Percentiles rank a stretch among this genome's conserved stretches.
Conservation (phyloP, 2,797 vertebrate genomes). For the Takifugu rubripes region DNA sequence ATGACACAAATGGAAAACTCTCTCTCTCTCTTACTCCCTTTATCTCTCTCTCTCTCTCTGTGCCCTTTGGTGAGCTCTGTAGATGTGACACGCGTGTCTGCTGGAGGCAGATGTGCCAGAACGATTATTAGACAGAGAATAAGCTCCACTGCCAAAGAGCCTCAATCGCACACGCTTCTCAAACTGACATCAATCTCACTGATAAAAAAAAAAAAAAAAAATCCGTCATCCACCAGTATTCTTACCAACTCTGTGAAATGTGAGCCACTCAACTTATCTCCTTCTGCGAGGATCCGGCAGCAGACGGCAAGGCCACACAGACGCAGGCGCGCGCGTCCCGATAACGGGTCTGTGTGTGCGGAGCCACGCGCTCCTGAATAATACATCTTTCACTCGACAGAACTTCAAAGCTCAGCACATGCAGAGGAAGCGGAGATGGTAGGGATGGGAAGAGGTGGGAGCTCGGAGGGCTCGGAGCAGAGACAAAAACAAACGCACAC, state of each 20-base stretch:
- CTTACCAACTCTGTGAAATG: constrained; percentile 45
- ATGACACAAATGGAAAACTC: constrained; percentile 59
- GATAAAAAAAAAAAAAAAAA: constrained; percentile 18
- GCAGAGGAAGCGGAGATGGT: constrained; percentile 54
- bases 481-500: constrained; percentile 57
- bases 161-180: constrained; percentile 41
- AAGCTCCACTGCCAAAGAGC: constrained; percentile 50
- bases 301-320: constrained; percentile 25
- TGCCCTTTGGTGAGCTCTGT: constrained; percentile 49
- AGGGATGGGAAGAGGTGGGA: constrained; percentile 26
- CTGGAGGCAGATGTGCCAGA: constrained; percentile 68
- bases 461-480: constrained; percentile 32
- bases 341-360: constrained; percentile 19
- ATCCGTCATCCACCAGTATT: constrained; percentile 19
- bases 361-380: constrained; percentile 71
- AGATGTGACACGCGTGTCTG: constrained; percentile 71
- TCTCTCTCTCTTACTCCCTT: constrained; percentile 19
- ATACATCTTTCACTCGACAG: constrained; percentile 77
- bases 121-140: constrained; percentile 69
- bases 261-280: constrained; percentile 47
- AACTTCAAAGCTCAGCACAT: constrained; percentile 70
- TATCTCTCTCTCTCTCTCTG: constrained; percentile 22
- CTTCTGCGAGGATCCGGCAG: constrained; percentile 43
- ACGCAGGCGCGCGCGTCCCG: constrained; percentile 23
- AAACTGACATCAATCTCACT: constrained; percentile 46